These are phyloP conservation scores for Sycophila texana DNA, from an alignment of 2,888 invertebrate species.

Conservation along the genomic window DNA sequence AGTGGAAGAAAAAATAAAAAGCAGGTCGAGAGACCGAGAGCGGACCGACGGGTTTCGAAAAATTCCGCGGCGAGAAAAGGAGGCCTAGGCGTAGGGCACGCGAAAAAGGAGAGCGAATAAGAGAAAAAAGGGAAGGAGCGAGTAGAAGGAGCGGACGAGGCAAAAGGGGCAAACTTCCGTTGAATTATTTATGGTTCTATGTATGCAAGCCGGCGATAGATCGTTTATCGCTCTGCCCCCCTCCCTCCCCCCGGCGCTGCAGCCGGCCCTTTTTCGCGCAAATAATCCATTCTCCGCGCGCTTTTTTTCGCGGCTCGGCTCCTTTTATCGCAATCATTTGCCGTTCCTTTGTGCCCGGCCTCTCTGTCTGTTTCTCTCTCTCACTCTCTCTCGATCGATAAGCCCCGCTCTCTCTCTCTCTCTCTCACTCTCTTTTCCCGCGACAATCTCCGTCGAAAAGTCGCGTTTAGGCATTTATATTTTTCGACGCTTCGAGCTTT, in stretches of 20 bases:
- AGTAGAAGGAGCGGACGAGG: slow-evolving; percentile 5
- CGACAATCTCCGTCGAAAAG: slow-evolving; percentile 28
- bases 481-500: slow-evolving; percentile 27
- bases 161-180: slow-evolving; percentile 36
- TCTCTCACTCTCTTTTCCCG: not conserved
- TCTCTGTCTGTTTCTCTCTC: not conserved
- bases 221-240: slow-evolving; percentile 34
- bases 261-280: slow-evolving; percentile 17
- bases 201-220: slow-evolving; percentile 23
- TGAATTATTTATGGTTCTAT: slow-evolving; percentile 48
- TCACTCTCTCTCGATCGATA: slow-evolving; percentile 34
- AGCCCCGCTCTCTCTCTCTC: not conserved
- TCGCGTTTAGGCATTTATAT: slow-evolving; percentile 37
- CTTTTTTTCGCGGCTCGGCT: not conserved
- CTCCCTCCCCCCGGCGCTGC: too few relatives aligned
- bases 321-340: too few relatives aligned
- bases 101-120: not conserved
- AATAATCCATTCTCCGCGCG: slow-evolving; percentile 37
- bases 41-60: too few relatives aligned
- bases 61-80: not conserved
- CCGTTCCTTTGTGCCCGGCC: not conserved
- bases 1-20: too few relatives aligned
- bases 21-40: not conserved
- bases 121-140: not conserved
- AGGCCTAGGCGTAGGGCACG: slow-evolving; percentile 26